Conservation (phyloP, 2,113 vertebrate species). For the Zosterops lateralis region DNA sequence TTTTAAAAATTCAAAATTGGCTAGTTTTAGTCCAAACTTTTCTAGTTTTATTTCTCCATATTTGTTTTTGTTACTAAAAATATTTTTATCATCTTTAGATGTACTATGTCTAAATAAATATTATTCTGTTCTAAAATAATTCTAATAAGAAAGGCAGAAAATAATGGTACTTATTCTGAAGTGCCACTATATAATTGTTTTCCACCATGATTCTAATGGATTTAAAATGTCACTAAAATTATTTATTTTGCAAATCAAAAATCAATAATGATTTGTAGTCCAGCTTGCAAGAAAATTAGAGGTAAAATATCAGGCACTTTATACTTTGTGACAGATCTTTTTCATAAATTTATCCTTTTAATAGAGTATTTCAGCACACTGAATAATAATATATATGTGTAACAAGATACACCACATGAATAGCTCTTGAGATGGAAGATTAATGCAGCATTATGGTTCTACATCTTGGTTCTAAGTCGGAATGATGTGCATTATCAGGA, state of each 20-base stretch:
- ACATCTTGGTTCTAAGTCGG: background rate
- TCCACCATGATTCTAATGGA: background rate
- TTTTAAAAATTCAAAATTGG: background rate
- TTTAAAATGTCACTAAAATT: background rate
- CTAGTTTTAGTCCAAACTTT: background rate
- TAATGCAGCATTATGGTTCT: background rate
- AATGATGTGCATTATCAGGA: background rate
- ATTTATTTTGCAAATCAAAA: background rate
- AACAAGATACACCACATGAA: background rate
- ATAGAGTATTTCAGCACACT: background rate
- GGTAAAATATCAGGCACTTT: background rate
- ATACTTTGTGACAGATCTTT: background rate
- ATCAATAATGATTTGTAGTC: background rate
- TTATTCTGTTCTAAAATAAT: background rate
- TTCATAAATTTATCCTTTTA: background rate
- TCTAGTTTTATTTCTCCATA: background rate
- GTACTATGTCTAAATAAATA: background rate
- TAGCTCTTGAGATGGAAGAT: background rate
- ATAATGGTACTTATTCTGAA: background rate
- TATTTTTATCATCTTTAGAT: background rate
- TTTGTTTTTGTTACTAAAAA: background rate
- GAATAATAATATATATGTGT: background rate
- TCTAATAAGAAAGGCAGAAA: background rate
- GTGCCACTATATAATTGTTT: background rate
- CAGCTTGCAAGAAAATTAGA: background rate